phyloP scores from a whole-genome alignment of 2,888 invertebrate genomes.

The Eilema griseolum region DNA sequence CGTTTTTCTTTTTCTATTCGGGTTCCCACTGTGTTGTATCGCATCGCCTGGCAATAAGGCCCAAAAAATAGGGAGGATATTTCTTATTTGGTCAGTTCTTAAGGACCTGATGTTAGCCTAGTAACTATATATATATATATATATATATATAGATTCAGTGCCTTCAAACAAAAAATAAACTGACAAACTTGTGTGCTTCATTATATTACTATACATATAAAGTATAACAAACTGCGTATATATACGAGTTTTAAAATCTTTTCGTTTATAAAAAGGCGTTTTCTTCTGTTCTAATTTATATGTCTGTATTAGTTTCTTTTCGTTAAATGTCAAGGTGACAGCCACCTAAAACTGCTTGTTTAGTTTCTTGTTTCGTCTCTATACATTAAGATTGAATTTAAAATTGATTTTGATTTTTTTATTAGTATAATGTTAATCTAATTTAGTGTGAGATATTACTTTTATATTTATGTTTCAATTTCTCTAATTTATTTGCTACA shows the following conservation, averaged over 20 bases:
- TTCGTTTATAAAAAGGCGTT: too few species aligned
- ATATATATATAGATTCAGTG: too few species aligned
- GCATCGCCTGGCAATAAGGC: too few species aligned
- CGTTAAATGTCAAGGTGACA: slow-evolving; percentile 18
- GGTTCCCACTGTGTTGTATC: too few species aligned
- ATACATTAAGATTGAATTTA: background rate
- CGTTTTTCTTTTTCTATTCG: too few species aligned
- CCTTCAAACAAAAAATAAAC: too few species aligned
- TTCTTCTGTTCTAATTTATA: background rate
- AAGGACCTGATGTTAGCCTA: too few species aligned
- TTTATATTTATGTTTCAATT: background rate
- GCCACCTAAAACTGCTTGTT: background rate
- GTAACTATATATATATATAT: too few species aligned
- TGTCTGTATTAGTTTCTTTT: background rate
- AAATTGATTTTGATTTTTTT: background rate
- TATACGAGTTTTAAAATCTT: background rate
- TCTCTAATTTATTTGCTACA: background rate
- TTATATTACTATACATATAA: too few species aligned
- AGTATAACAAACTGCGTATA: background rate
- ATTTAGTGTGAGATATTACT: background rate
- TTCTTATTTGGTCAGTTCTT: too few species aligned
- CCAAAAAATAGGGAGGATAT: too few species aligned
- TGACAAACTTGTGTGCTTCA: too few species aligned
- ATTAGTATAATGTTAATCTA: background rate
- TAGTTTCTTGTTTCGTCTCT: background rate